Evolutionary conservation across 1,140 invertebrate genomes (phyloP), one percentile per base, ranked within the genome.

Genomic region (Lucilia sericata): DNA sequence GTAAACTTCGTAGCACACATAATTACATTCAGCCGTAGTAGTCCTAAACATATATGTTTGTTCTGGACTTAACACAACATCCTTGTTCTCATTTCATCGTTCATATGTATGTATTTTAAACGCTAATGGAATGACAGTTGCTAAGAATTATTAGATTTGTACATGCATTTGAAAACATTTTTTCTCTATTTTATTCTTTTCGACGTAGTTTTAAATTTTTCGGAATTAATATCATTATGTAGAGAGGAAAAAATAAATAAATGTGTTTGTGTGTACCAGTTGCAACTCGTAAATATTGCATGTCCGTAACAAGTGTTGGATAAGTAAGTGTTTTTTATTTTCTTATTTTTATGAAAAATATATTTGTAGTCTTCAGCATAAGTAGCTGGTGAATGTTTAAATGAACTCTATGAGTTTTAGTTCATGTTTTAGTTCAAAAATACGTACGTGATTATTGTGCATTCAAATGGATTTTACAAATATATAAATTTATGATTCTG

Each of bases 131-230:
- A 86, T 89, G 88, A 90, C 87, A 88, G 86, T 88, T 88, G 86
- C 86, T 82, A 89, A 86, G 88, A 90, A 87, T 89, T 90, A 89
- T 90, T 90, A 87, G 88, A 88, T 90, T 88, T 88, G 83, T 85
- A 86, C 88, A 89, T 90, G 88, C 87, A 87, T 82, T 75, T 70
- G 81, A 87, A 85, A 87, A 21, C 25, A n/a, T 65, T 65, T 70
- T 60, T 60, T 17, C 55, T 60, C 55, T 17, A n/a, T 17, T 60
- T 21, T 70, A 21, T 70, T 70, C 9, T 70, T 25, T 42, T 42
- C 5, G 42, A 8, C 2, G 42, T 42, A 8, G 42, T 21, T 21
- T 30, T 2, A 30, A 30, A 70, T 70, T 70, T 70, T 70, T 70
- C 55, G n/a, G 65, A 70, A 70, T 70, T 70, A 70, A 70, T 70